Conservation (phyloP, 2,888 invertebrate species). For the Boloria euphrosyne region DNA sequence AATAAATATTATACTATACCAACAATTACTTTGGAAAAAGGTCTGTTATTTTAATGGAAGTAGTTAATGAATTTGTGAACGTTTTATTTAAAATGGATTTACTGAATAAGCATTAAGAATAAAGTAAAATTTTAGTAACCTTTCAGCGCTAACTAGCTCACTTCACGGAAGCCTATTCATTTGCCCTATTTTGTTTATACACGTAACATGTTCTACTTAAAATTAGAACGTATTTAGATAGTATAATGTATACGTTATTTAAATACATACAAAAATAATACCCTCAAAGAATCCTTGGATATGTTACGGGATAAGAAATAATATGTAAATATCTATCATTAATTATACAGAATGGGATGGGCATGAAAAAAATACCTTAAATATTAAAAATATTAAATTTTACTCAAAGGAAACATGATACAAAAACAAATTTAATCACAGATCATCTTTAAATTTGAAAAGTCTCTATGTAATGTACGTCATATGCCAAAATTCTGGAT, state of each 20-base stretch:
- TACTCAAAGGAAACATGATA: no score
- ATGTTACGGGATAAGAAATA: neutral
- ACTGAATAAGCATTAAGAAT: conserved; percentile 19
- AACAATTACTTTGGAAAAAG: no score
- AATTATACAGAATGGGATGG: no score
- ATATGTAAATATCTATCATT: neutral
- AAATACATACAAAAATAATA: neutral
- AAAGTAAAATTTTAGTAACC: conserved; percentile 23
- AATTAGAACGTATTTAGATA: conserved; percentile 7
- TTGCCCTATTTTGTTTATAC: conserved; percentile 33
- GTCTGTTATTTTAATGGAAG: neutral
- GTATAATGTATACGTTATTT: neutral
- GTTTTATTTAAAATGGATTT: conserved; percentile 8
- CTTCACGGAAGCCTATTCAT: conserved; percentile 34
- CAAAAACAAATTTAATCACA: no score
- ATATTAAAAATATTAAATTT: no score
- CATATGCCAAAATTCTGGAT: no score
- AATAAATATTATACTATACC: no score
- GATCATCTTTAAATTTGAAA: no score
- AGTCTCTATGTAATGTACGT: no score
- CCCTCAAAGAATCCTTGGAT: neutral
- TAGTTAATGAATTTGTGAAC: conserved; percentile 2
- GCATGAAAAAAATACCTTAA: no score
- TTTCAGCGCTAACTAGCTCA: conserved; percentile 30
- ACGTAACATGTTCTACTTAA: conserved; percentile 24